Evolutionary conservation across 2,888 invertebrate species (phyloP).

Genomic region (Pyrgus malvae): DNA sequence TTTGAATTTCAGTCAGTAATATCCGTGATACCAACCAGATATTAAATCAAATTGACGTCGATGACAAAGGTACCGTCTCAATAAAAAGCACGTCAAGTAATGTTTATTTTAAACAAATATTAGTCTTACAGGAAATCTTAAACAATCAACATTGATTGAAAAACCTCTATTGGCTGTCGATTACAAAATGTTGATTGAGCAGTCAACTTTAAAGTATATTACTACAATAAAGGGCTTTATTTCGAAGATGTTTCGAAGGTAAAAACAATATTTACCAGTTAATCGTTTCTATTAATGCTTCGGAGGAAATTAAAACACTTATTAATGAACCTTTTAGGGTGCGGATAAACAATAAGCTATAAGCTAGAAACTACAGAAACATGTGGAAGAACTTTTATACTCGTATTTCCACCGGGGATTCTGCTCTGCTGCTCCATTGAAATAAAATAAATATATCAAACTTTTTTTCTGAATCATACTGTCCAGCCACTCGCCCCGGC

Average conservation of each 20-base stretch:
- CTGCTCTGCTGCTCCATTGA: too few relatives aligned
- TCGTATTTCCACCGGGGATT: too few relatives aligned
- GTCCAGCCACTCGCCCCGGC: too few relatives aligned
- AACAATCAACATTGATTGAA: conserved; percentile 6
- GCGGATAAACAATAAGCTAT: neutral
- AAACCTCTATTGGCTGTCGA: neutral
- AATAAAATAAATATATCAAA: too few relatives aligned
- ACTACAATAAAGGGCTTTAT: conserved; percentile 9
- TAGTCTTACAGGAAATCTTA: conserved; percentile 3
- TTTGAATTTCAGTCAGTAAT: too few relatives aligned
- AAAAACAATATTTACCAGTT: conserved; percentile 14
- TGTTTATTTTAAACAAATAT: neutral
- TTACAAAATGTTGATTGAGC: conserved; percentile 16
- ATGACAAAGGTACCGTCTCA: too few relatives aligned
- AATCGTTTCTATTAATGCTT: conserved; percentile 12
- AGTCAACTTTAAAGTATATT: conserved; percentile 11
- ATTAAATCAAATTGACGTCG: too few relatives aligned
- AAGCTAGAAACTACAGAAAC: neutral
- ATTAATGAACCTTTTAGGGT: neutral
- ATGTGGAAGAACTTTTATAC: too few relatives aligned
- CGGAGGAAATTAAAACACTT: conserved; percentile 1
- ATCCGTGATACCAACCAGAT: too few relatives aligned
- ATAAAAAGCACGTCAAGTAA: neutral
- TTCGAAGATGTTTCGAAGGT: too few relatives aligned
- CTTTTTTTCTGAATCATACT: too few relatives aligned